Evolutionary conservation across 2,113 vertebrate genomes (phyloP), one percentile per base, ranked within the genome.

Genomic region (Engystomops pustulosus): DNA sequence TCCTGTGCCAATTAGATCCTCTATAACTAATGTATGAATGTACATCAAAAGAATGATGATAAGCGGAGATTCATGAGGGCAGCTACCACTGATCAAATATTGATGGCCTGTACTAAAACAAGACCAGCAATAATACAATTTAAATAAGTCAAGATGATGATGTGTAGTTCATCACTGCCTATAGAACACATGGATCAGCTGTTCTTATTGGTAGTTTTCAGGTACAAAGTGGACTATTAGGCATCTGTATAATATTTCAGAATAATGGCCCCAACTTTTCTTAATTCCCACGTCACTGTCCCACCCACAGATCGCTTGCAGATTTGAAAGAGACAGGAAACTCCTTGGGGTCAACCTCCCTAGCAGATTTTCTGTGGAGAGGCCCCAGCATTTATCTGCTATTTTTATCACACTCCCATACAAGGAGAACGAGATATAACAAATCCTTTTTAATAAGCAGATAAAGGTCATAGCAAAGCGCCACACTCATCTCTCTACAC

Each of bases 381-480:
- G 25, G 55, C 58, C 34, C 55, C 15, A 23, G 60, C 79, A 11
- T n/a, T 69, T 34, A 51, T 69, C 79, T 49, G 79, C 62, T 80
- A 80, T 80, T 80, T 80, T 51, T 80, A 80, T 69, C 79, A 9
- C 65, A 80, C 30, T 62, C 62, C 79, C 79, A 51, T 80, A 80
- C 45, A 80, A 69, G 79, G 79, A 80, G 79, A 27, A 30, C 41
- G 9, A 49, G 44, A 80, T 80, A 51, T n/a, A 49, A 69, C 62
- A 80, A 80, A 80, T 80, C 79, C 45, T 30, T 30, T 80, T 80
- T 80, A 80, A 80, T 80, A 69, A 68, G 79, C 79, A 23, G 32
- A 68, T 80, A 80, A 80, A 80, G 79, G 78, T 65, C 60, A 80
- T 14, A 51, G 38, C 62, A 11, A 60, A 34, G 45, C 15, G 12